Evolutionary conservation across 1,140 invertebrate species (phyloP).

Genomic region (Danaus melanippus): DNA sequence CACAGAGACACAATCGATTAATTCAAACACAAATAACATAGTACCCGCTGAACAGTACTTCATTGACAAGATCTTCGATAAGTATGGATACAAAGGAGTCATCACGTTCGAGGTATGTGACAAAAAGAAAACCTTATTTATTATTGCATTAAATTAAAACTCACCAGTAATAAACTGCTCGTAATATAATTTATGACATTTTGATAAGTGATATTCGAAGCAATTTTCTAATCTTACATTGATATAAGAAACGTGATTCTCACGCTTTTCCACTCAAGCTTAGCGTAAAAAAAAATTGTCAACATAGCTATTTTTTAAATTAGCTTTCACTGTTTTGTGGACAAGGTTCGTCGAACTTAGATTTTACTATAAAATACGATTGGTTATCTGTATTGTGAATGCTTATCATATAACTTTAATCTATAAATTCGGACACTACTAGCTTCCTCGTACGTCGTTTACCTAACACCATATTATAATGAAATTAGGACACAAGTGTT

Average conservation of each 20-base stretch:
- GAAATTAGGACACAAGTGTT: no score
- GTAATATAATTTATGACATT: not conserved
- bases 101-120: conserved; percentile 75
- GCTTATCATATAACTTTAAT: conserved; percentile 49
- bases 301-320: conserved; percentile 35
- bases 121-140: conserved; percentile 3
- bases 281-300: conserved; percentile 29
- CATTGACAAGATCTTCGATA: conserved; percentile 73
- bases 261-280: conserved; percentile 22
- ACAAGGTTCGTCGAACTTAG: conserved; percentile 63
- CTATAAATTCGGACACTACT: conserved; percentile 19
- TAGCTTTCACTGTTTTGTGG: conserved; percentile 52
- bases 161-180: no score
- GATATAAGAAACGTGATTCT: conserved; percentile 22
- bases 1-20: conserved; percentile 11
- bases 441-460: conserved; percentile 11
- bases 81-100: conserved; percentile 74
- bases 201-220: not conserved
- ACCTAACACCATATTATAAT: no score
- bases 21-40: conserved; percentile 34
- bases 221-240: conserved; percentile 13
- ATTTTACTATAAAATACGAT: conserved; percentile 33
- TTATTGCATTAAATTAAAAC: not conserved
- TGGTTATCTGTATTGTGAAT: conserved; percentile 38
- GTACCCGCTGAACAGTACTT: conserved; percentile 64